These are phyloP conservation scores for Oreochromis grahami DNA, from an alignment of 2,797 vertebrate species.

Conservation along the genomic window DNA sequence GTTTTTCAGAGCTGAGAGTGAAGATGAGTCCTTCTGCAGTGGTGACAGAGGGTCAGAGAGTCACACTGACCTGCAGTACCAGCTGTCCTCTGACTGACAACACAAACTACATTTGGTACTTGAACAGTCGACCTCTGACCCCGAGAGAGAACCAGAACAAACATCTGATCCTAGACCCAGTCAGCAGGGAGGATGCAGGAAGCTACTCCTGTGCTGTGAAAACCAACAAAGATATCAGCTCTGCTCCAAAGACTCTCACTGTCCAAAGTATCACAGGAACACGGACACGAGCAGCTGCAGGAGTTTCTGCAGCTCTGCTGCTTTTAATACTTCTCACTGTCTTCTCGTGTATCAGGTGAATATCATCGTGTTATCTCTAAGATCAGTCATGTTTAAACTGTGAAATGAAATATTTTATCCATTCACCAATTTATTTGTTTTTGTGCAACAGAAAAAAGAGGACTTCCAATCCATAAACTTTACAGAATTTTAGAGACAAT, in stretches of 20 bases:
- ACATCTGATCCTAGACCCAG: too few species aligned
- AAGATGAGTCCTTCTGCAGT: too few species aligned
- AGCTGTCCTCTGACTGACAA: too few species aligned
- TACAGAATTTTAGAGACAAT: neutral
- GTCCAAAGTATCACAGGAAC: neutral
- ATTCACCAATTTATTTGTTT: neutral
- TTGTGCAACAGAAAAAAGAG: neutral
- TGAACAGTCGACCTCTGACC: too few species aligned
- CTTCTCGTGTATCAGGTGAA: rapidly evolving
- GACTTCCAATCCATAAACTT: neutral
- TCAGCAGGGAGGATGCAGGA: rapidly evolving
- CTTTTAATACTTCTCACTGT: rapidly evolving
- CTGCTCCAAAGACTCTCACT: neutral
- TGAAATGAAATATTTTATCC: neutral
- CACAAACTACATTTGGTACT: too few species aligned
- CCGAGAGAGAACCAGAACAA: too few species aligned
- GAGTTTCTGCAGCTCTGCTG: neutral
- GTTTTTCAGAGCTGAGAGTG: too few species aligned
- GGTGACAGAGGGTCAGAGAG: too few species aligned
- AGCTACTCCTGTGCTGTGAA: neutral
- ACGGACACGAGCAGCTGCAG: rapidly evolving
- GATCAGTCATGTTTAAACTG: neutral
- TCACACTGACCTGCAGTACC: too few species aligned
- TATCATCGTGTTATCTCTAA: neutral
- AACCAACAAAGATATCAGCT: neutral